These are phyloP conservation scores for Salvator merianae DNA, from an alignment of 2,113 vertebrate genomes.

Conservation along the genomic window DNA sequence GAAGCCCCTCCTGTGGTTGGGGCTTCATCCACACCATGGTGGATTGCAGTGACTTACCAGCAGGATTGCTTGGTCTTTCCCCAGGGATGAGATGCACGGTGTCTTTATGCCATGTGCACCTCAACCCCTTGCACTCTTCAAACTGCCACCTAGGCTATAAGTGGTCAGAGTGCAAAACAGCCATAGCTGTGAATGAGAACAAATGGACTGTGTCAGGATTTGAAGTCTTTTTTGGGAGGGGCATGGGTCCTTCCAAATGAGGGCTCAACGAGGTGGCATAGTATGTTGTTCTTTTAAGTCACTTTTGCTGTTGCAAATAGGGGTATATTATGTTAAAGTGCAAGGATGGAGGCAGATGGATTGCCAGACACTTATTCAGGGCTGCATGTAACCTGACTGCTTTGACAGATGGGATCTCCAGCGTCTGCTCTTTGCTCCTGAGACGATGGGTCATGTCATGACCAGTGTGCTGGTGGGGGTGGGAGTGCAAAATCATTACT, in stretches of 20 bases:
- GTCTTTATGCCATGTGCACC: too few relatives aligned
- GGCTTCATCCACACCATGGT: too few relatives aligned
- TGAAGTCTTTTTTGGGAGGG: too few relatives aligned
- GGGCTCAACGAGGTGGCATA: background rate
- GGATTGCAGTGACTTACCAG: too few relatives aligned
- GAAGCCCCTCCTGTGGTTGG: too few relatives aligned
- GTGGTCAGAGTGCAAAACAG: background rate
- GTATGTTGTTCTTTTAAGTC: background rate
- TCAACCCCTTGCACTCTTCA: too few relatives aligned
- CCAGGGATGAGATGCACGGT: too few relatives aligned
- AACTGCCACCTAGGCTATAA: too few relatives aligned
- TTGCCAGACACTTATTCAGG: background rate
- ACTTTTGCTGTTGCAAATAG: background rate
- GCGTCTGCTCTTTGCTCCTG: background rate
- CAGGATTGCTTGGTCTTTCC: too few relatives aligned
- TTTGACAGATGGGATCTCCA: slow-evolving; percentile 31
- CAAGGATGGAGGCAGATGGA: slow-evolving; percentile 11
- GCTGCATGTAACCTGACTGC: slow-evolving; percentile 20
- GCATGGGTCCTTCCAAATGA: background rate
- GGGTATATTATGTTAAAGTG: background rate
- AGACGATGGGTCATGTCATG: slow-evolving; percentile 12
- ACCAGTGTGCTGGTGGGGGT: background rate
- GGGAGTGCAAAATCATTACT: background rate
- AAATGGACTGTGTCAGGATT: background rate
- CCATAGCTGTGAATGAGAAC: background rate